Percentiles rank a stretch among this genome's conserved stretches.
These are phyloP conservation scores for Hycleus cichorii DNA, from an alignment of 1,140 invertebrate genomes.

Conservation along the genomic window DNA sequence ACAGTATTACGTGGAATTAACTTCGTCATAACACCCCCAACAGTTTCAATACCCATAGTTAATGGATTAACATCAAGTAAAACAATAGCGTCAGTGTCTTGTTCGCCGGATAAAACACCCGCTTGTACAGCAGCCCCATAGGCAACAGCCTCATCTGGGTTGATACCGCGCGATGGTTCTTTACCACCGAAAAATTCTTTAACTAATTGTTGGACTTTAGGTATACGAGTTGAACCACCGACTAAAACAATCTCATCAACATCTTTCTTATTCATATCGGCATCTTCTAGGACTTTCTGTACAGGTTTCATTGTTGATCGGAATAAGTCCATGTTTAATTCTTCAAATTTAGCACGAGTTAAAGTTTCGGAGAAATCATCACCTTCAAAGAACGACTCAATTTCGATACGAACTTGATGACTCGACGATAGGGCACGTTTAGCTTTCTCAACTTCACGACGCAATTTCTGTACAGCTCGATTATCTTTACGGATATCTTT, in stretches of 20 bases:
- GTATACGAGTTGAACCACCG: slow-evolving; percentile 97
- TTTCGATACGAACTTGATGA: slow-evolving; percentile 97
- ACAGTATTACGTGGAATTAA: slow-evolving; percentile 97
- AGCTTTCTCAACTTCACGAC: slow-evolving; percentile 96
- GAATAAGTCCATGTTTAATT: slow-evolving; percentile 99
- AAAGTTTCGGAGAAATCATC: slow-evolving; percentile 99
- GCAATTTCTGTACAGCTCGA: slow-evolving; percentile 90
- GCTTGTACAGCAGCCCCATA: slow-evolving; percentile 99
- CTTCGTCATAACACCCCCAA: slow-evolving; percentile 99
- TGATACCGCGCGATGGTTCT: slow-evolving; percentile 96
- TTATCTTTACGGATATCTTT: slow-evolving; percentile 96
- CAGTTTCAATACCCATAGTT: slow-evolving; percentile 98
- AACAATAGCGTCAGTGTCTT: slow-evolving; percentile 93
- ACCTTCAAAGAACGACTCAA: slow-evolving; percentile 98
- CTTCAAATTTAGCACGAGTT: slow-evolving; percentile 98
- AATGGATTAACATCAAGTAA: slow-evolving; percentile 96
- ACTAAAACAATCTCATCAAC: slow-evolving; percentile 99
- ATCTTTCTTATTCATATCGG: slow-evolving; percentile 97
- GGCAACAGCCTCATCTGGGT: slow-evolving; percentile 96
- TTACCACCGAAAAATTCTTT: slow-evolving; percentile 99
- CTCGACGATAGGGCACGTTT: slow-evolving; percentile 92
- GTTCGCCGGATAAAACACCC: slow-evolving; percentile 83
- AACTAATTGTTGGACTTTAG: slow-evolving; percentile 97
- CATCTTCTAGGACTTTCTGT: slow-evolving; percentile 92
- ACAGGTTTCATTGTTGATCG: slow-evolving; percentile 97